These are phyloP conservation scores for Lycodopsis pacificus DNA, from an alignment of 2,797 vertebrate species.

Conservation along the genomic window DNA sequence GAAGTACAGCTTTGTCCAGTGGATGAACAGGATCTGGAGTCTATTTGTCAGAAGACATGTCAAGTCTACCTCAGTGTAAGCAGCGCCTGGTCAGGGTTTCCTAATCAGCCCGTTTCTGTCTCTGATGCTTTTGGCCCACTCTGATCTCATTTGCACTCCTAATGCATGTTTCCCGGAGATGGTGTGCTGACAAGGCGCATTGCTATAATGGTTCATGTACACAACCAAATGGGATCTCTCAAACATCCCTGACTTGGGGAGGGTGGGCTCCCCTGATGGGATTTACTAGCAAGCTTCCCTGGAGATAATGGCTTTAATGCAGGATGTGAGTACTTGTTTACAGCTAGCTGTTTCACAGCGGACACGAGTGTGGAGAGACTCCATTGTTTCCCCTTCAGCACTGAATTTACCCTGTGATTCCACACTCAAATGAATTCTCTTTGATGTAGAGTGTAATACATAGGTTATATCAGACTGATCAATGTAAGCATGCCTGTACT, in stretches of 20 bases:
- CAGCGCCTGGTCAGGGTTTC: slow-evolving; percentile 21
- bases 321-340: slow-evolving; percentile 37
- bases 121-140: slow-evolving; percentile 54
- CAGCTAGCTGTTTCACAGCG: neutral
- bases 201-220: slow-evolving; percentile 77
- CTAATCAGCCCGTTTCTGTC: slow-evolving; percentile 46
- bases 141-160: slow-evolving; percentile 73
- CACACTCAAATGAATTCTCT: slow-evolving; percentile 32
- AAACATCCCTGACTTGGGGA: slow-evolving; percentile 48
- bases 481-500: slow-evolving; percentile 32
- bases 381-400: slow-evolving; percentile 9
- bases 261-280: slow-evolving; percentile 50
- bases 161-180: slow-evolving; percentile 66
- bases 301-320: slow-evolving; percentile 62
- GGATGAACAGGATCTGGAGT: slow-evolving; percentile 3
- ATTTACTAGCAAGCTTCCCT: slow-evolving; percentile 52
- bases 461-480: slow-evolving; percentile 38
- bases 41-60: slow-evolving; percentile 6
- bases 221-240: slow-evolving; percentile 71
- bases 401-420: slow-evolving; percentile 20
- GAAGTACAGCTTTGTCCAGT: neutral
- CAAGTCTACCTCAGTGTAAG: slow-evolving; percentile 10
- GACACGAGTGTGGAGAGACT: slow-evolving; percentile 28
- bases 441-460: slow-evolving; percentile 45
- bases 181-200: slow-evolving; percentile 64